phyloP scores from a whole-genome alignment of 2,113 vertebrate species.

The Crypturellus undulatus region DNA sequence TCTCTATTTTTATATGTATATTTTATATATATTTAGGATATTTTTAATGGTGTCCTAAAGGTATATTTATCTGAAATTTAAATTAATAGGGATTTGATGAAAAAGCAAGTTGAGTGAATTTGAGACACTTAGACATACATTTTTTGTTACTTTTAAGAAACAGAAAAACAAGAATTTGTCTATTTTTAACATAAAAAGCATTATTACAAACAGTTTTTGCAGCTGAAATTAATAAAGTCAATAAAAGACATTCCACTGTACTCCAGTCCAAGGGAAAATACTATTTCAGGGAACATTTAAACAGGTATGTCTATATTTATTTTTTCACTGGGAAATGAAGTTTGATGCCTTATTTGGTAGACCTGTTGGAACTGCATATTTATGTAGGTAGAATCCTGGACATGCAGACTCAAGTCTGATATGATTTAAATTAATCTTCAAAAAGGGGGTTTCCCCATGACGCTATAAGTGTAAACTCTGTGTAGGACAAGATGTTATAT shows the following conservation, averaged over 20 bases:
- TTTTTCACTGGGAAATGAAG: neutral
- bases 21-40: no score
- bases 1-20: no score
- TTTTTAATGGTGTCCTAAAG: neutral
- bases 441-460: neutral
- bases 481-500: neutral
- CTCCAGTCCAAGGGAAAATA: neutral
- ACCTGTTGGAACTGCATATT: neutral
- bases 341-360: neutral
- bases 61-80: neutral
- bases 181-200: neutral
- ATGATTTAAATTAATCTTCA: conserved; percentile 29
- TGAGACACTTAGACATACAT: neutral
- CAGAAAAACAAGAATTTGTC: neutral
- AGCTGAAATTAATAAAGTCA: neutral
- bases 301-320: neutral
- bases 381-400: neutral
- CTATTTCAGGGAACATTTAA: neutral
- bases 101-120: neutral
- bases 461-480: neutral
- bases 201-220: neutral
- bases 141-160: neutral
- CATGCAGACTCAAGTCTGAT: neutral
- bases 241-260: neutral
- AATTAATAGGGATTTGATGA: neutral